phyloP scores from a whole-genome alignment of 2,797 vertebrate genomes.

The Coccyzus lansbergi region DNA sequence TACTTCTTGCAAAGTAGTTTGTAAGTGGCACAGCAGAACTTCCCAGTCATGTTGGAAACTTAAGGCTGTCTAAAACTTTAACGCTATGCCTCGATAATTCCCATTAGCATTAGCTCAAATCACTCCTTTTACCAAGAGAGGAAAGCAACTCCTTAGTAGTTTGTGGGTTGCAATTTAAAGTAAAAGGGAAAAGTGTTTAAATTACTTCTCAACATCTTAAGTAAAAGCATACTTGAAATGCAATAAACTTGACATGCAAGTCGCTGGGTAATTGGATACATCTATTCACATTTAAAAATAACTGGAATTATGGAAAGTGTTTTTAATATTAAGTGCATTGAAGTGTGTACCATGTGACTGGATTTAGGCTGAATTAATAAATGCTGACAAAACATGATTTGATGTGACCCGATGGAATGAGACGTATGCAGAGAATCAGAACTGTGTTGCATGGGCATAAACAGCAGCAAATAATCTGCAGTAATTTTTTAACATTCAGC shows the following conservation, averaged over 20 bases:
- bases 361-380: conserved; percentile 19
- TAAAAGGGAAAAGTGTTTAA: not conserved
- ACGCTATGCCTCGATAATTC: not conserved
- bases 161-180: not conserved
- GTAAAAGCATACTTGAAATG: not conserved
- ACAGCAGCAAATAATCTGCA: conserved; percentile 24
- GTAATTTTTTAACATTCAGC: conserved; percentile 27
- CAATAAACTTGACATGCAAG: not conserved
- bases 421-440: conserved; percentile 44
- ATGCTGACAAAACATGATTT: conserved; percentile 22
- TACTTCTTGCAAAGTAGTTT: not conserved
- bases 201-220: not conserved
- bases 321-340: not conserved
- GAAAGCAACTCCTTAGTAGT: not conserved
- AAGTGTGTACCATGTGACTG: not conserved
- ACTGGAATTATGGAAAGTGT: not conserved
- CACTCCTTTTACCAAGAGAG: not conserved
- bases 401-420: conserved; percentile 56
- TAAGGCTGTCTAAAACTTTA: not conserved
- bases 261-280: not conserved
- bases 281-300: not conserved
- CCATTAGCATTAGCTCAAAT: not conserved
- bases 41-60: not conserved
- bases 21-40: not conserved
- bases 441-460: conserved; percentile 22